Evolutionary conservation across 2,888 invertebrate species (phyloP).

Genomic region (Agonopterix subpropinquella): DNA sequence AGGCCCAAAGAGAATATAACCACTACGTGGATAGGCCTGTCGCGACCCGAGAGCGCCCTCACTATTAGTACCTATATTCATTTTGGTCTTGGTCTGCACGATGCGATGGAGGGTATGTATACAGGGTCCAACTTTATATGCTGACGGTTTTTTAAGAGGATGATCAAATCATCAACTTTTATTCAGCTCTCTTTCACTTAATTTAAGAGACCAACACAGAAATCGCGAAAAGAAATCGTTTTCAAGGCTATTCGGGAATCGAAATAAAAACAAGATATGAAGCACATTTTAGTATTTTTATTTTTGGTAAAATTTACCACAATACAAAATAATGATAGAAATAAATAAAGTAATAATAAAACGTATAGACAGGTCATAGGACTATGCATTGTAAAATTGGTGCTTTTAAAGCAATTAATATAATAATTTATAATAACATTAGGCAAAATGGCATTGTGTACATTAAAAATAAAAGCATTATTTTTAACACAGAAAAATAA

Average conservation of each 20-base stretch:
- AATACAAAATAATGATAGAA: slow-evolving; percentile 75
- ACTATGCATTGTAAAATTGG: slow-evolving; percentile 75
- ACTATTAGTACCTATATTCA: too few relatives aligned
- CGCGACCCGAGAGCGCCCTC: too few relatives aligned
- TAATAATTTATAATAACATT: slow-evolving; percentile 76
- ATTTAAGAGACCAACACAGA: too few relatives aligned
- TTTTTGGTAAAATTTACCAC: slow-evolving; percentile 76
- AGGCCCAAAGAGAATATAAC: too few relatives aligned
- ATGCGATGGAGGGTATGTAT: too few relatives aligned
- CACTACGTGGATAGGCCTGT: too few relatives aligned
- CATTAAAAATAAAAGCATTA: slow-evolving; percentile 73
- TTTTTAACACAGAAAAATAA: slow-evolving; percentile 67
- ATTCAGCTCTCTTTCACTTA: too few relatives aligned
- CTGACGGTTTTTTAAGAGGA: too few relatives aligned
- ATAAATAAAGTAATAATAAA: slow-evolving; percentile 70
- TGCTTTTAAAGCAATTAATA: slow-evolving; percentile 75
- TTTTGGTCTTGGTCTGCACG: too few relatives aligned
- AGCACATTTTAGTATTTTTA: slow-evolving; percentile 76
- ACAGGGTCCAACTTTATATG: too few relatives aligned
- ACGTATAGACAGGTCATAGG: slow-evolving; percentile 75
- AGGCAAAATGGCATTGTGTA: slow-evolving; percentile 76
- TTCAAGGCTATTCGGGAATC: neutral
- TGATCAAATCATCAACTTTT: too few relatives aligned
- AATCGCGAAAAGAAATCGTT: too few relatives aligned
- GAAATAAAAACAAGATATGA: slow-evolving; percentile 48